phyloP scores from a whole-genome alignment of 2,888 invertebrate genomes.

The Stenotaenia linearis region DNA sequence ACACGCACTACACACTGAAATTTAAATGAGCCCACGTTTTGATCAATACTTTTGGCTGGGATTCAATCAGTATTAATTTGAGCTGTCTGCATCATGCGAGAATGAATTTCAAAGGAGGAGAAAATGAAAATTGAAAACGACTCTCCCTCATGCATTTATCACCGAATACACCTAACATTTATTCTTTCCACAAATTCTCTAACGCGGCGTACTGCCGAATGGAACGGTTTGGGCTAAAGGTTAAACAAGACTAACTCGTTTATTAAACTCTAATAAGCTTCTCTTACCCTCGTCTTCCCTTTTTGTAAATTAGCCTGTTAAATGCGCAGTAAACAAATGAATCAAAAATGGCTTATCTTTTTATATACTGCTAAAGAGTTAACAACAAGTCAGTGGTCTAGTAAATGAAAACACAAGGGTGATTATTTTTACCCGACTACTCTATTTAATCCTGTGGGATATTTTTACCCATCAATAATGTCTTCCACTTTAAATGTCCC shows the following conservation, averaged over 20 bases:
- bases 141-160: conserved; percentile 26
- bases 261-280: conserved; percentile 17
- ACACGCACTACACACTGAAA: conserved; percentile 24
- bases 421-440: neutral
- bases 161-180: conserved; percentile 16
- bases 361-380: neutral
- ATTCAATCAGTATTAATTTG: conserved; percentile 26
- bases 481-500: neutral
- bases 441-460: conserved; percentile 20
- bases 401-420: neutral
- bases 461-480: conserved; percentile 10
- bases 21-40: conserved; percentile 23
- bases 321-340: conserved; percentile 2
- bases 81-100: conserved; percentile 26
- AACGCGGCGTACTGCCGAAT: neutral
- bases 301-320: neutral
- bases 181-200: conserved; percentile 18
- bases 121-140: conserved; percentile 26
- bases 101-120: conserved; percentile 26
- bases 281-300: conserved; percentile 6
- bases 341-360: conserved; percentile 19
- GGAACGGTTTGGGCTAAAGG: conserved; percentile 12
- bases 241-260: conserved; percentile 24
- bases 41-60: conserved; percentile 21
- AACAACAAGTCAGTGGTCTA: neutral